These are phyloP conservation scores for Nyctereutes procyonoides DNA, from an alignment of 2,113 vertebrate genomes.

Conservation along the genomic window DNA sequence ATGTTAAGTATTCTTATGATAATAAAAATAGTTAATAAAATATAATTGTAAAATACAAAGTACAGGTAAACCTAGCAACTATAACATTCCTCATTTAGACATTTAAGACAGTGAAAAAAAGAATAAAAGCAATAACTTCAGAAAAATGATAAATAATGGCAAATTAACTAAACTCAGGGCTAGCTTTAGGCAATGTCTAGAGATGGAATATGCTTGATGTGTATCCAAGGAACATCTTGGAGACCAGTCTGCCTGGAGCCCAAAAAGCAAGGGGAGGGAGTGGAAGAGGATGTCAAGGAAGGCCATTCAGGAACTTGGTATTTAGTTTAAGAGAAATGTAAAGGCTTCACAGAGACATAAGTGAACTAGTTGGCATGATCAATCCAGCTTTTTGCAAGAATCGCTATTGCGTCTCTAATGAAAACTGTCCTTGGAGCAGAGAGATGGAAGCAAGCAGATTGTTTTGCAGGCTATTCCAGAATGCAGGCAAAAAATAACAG, in stretches of 20 bases:
- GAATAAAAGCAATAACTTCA: background rate
- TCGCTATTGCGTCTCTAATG: background rate
- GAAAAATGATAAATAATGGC: background rate
- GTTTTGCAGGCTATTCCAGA: background rate
- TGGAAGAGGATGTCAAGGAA: background rate
- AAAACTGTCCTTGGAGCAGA: background rate
- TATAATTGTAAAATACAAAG: background rate
- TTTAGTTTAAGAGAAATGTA: background rate
- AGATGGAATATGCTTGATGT: background rate
- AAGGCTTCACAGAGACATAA: background rate
- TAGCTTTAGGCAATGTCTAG: background rate
- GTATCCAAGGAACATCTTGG: background rate
- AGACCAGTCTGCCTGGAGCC: background rate
- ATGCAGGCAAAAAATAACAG: background rate
- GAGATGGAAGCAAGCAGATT: background rate
- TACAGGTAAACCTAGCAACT: background rate
- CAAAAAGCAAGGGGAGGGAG: background rate
- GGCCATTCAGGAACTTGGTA: background rate
- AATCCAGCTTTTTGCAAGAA: background rate
- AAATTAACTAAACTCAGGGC: background rate
- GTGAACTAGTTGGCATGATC: background rate
- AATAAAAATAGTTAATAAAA: background rate
- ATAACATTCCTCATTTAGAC: background rate
- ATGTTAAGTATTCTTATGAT: background rate
- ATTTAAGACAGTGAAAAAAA: background rate